Evolutionary conservation across 2,888 invertebrate genomes (phyloP), one percentile per base, ranked within the genome.

Genomic region (Scaptomyza parva): DNA sequence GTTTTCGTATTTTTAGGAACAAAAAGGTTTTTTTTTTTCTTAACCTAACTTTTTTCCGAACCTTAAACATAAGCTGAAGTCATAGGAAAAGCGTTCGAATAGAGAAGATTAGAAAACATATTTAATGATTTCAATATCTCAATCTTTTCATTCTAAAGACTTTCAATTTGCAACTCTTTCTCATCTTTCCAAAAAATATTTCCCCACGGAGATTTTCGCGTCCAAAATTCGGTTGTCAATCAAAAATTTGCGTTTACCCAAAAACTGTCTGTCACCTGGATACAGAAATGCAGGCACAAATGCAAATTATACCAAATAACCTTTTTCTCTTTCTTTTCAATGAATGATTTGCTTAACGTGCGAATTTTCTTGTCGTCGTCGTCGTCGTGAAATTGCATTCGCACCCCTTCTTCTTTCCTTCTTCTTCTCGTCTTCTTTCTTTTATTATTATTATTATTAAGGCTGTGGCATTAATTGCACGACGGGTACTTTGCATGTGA

Each of bases 401-500:
- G 54, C 71, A 76, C 45, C 76, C 72, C 76, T 76, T 72, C 63
- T n/a, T 14, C 2, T 14, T 33, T n/a, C n/a, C n/a, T n/a, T n/a
- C n/a, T n/a, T n/a, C n/a, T n/a, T n/a, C n/a, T n/a, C n/a, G n/a
- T n/a, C n/a, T n/a, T n/a, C n/a, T n/a, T n/a, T n/a, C n/a, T n/a
- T n/a, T n/a, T 24, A 6, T 24, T 24, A 6, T 24, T 24, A 2
- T 1, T 3, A 12, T 11, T 11, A 12, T 33, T n/a, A 7, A 2
- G 8, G 7, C 7, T 35, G n/a, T 12, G 54, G 58, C 66, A 76
- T 72, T 72, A 64, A 76, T 76, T 76, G 72, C 76, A 59, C 28
- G 45, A 22, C 67, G 59, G 66, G 48, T 73, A 72, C 30, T 76
- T 73, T 73, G 72, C 72, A 73, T 73, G 77, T 60, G 41, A 35